Evolutionary conservation across 2,797 vertebrate species (phyloP), one percentile per base, ranked within the genome.

Genomic region (Gephyroberyx darwinii): DNA sequence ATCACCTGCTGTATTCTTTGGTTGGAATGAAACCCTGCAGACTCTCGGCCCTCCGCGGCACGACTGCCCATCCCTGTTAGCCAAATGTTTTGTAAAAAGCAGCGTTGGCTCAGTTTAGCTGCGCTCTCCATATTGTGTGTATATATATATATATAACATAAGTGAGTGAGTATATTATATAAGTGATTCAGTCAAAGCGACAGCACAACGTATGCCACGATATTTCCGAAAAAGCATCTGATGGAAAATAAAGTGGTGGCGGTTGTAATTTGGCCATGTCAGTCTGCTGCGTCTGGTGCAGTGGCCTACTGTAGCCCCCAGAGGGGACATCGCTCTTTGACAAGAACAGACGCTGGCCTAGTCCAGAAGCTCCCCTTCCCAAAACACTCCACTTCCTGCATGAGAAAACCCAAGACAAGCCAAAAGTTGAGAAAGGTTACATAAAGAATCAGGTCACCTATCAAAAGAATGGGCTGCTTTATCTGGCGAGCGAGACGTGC

Each of bases 381-480:
- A 77, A 75, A 86, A 77, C 77, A 75, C 47, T 69, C 48, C 51
- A 77, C 81, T 78, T 86, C 84, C 86, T 83, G 77, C 80, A 89
- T 88, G 87, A 88, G 81, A 91, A 86, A 84, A 75, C 64, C 78
- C 72, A 82, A 85, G 69, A 84, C 82, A 74, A 85, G 84, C 77
- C 79, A 83, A 85, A 88, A 81, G 88, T 91, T 92, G 74, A 74
- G 83, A 88, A 85, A 89, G 80, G 82, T 91, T 92, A 89, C 78
- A 80, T 90, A 90, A 92, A 89, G 84, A 93, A 92, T 88, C 88
- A 91, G 91, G 92, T 93, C 92, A 92, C 83, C 88, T 87, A 86
- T 92, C 86, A 88, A 88, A 92, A 91, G 91, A 93, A 93, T 85
- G 87, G 89, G 85, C 84, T 79, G 88, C 92, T 93, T 92, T 91